Evolutionary conservation across 1,140 invertebrate genomes (phyloP).

Genomic region (Lepidostoma basale): DNA sequence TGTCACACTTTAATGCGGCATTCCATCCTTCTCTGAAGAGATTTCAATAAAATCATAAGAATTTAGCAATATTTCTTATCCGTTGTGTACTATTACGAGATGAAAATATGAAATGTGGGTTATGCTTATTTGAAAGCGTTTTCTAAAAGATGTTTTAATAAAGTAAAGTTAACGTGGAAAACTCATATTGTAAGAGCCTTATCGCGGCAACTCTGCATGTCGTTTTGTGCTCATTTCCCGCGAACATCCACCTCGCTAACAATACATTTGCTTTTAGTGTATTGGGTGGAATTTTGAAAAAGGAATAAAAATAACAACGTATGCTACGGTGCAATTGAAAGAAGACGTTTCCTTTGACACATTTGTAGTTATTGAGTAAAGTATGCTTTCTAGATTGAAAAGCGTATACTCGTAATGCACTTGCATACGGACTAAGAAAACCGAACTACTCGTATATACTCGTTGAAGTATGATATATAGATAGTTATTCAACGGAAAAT

Average conservation of each 20-base stretch:
- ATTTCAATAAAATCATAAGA: too few species aligned
- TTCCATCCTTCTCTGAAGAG: too few species aligned
- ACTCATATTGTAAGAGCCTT: not conserved
- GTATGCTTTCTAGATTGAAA: not conserved
- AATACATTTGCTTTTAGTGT: constrained; percentile 22
- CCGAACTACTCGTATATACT: too few species aligned
- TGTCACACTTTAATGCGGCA: too few species aligned
- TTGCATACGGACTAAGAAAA: constrained; percentile 2
- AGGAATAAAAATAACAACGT: constrained; percentile 11
- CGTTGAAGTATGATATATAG: too few species aligned
- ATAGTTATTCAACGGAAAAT: too few species aligned
- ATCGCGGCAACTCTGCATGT: not conserved
- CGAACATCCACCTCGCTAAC: not conserved
- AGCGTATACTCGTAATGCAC: not conserved
- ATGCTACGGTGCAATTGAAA: not conserved
- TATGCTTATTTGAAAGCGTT: too few species aligned
- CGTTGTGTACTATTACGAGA: too few species aligned
- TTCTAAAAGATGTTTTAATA: too few species aligned
- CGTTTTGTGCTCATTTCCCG: not conserved
- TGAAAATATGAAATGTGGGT: too few species aligned
- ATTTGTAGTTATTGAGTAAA: constrained; percentile 2
- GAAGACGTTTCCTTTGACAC: constrained; percentile 3
- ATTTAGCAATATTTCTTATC: too few species aligned
- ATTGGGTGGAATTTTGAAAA: not conserved
- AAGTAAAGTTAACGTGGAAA: constrained; percentile 7